These are phyloP conservation scores for Phyllostomus discolor DNA, from an alignment of 2,113 vertebrate species.

Conservation along the genomic window DNA sequence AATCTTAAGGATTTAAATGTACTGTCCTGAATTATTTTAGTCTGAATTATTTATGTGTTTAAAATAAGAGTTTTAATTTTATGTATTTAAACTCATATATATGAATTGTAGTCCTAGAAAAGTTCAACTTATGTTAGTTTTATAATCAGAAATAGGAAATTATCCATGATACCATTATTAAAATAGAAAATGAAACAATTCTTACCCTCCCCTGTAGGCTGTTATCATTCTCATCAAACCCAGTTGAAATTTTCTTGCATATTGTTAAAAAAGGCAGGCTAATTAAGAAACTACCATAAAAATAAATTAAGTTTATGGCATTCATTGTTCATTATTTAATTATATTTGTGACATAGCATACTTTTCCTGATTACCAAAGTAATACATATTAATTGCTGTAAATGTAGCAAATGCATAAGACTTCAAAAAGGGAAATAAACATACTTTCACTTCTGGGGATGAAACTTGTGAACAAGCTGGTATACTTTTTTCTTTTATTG, in stretches of 20 bases:
- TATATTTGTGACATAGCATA: constrained; percentile 40
- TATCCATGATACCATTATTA: constrained; percentile 48
- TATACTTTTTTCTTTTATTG: neutral
- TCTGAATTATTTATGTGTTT: constrained; percentile 67
- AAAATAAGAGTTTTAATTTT: constrained; percentile 66
- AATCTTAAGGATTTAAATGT: constrained; percentile 55
- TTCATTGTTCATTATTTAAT: constrained; percentile 37
- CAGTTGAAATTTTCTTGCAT: constrained; percentile 22
- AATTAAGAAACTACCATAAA: constrained; percentile 46
- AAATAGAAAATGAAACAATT: constrained; percentile 54
- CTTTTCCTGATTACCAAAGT: constrained; percentile 24
- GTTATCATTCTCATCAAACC: constrained; percentile 21
- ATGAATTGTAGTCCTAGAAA: constrained; percentile 27
- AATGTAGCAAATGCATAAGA: neutral
- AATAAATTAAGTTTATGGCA: constrained; percentile 40
- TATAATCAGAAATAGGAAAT: constrained; percentile 55
- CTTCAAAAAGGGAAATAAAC: neutral
- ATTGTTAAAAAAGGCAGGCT: constrained; percentile 1
- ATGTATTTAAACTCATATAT: constrained; percentile 52
- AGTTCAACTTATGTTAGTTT: constrained; percentile 36
- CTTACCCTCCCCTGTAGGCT: neutral
- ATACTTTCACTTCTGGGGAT: neutral
- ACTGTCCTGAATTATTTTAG: constrained; percentile 40
- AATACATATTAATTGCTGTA: constrained; percentile 31
- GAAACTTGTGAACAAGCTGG: neutral